These are phyloP conservation scores for Ichneumoninae sp. DNA, from an alignment of 2,888 invertebrate species.

Conservation along the genomic window DNA sequence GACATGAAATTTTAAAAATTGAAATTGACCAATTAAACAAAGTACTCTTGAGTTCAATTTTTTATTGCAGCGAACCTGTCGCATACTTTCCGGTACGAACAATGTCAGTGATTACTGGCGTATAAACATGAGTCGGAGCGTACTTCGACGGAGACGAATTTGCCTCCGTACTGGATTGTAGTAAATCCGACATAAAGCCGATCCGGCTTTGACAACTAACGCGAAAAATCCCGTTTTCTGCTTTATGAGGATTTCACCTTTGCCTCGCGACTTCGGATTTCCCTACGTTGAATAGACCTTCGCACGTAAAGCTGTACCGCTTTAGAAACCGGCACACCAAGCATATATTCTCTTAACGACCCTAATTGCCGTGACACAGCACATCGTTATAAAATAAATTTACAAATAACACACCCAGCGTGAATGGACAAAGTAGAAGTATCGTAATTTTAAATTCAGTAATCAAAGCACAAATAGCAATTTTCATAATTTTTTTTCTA, in stretches of 20 bases:
- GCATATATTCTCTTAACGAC: neutral
- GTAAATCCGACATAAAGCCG: conserved; percentile 39
- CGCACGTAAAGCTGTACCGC: neutral
- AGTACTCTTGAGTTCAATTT: neutral
- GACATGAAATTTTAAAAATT: too few species aligned
- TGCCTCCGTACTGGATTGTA: neutral
- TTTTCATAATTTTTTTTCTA: too few species aligned
- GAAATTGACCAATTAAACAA: neutral
- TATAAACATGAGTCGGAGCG: neutral
- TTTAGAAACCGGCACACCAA: neutral
- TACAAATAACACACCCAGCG: too few species aligned
- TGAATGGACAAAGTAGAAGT: too few species aligned
- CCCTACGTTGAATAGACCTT: neutral
- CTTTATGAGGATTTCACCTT: neutral
- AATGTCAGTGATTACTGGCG: neutral
- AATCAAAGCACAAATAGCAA: too few species aligned
- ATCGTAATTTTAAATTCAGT: too few species aligned
- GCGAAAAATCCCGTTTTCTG: neutral
- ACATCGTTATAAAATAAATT: neutral
- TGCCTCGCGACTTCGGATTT: neutral
- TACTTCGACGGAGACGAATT: neutral
- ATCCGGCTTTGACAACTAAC: conserved; percentile 20
- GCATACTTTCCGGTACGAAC: neutral
- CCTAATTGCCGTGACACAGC: neutral
- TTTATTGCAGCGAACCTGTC: neutral